These are phyloP conservation scores for Marasmarcha lunaedactyla DNA, from an alignment of 2,888 invertebrate species.

Conservation along the genomic window DNA sequence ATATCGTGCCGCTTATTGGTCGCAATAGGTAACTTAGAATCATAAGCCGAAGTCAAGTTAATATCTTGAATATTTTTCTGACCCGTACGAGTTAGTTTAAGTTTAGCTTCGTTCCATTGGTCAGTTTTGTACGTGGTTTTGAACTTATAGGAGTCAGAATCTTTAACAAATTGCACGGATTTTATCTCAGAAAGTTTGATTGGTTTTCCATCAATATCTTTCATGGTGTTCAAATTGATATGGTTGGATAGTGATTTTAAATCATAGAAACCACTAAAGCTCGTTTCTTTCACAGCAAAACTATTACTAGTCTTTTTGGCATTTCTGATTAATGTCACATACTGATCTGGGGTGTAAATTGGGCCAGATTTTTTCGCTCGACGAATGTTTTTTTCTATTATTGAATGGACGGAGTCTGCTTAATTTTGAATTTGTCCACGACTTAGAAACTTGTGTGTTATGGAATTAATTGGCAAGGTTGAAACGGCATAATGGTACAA, in stretches of 20 bases:
- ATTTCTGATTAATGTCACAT: conserved; percentile 13
- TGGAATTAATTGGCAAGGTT: too few species aligned
- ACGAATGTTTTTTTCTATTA: conserved; percentile 3
- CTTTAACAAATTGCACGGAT: neutral
- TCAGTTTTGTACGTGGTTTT: neutral
- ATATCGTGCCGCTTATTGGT: conserved; percentile 12
- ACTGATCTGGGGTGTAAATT: too few species aligned
- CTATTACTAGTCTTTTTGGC: conserved; percentile 17
- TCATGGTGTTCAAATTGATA: neutral
- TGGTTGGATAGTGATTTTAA: conserved; percentile 14
- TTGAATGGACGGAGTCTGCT: conserved; percentile 7
- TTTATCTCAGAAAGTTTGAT: conserved; percentile 3
- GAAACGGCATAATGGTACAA: too few species aligned
- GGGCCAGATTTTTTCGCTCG: too few species aligned
- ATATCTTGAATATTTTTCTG: too few species aligned
- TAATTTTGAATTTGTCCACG: conserved; percentile 10
- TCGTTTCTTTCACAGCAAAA: conserved; percentile 12
- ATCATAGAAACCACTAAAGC: conserved; percentile 14
- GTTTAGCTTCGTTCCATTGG: neutral
- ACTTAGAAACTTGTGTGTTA: too few species aligned
- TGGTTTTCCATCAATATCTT: conserved; percentile 2
- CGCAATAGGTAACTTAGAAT: conserved; percentile 11
- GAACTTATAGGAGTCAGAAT: neutral
- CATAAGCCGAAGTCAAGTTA: conserved; percentile 10
- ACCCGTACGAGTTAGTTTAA: conserved; percentile 11